Conservation (phyloP, 2,797 vertebrate species). For the Coreius guichenoti region DNA sequence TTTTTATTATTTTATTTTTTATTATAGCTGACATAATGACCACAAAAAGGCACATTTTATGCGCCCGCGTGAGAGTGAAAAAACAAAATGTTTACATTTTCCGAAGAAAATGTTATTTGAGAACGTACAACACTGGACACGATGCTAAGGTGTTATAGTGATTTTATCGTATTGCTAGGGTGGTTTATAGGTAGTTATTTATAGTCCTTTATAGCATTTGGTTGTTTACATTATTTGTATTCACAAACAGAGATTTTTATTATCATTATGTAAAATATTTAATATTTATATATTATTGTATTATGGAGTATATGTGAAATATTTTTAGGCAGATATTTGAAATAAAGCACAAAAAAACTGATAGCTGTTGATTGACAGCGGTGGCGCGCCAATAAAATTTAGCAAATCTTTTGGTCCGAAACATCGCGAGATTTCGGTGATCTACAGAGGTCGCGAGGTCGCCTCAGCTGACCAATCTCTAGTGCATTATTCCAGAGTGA, state of each 20-base stretch:
- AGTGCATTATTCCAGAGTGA: neutral
- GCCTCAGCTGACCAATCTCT: slow-evolving; percentile 28
- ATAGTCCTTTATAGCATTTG: neutral
- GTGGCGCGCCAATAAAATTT: neutral
- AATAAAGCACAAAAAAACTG: neutral
- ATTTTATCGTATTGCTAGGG: neutral
- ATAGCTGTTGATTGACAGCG: neutral
- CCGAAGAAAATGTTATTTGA: neutral
- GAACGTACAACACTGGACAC: neutral
- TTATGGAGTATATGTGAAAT: neutral
- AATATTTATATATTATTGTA: neutral
- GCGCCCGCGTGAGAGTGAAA: neutral
- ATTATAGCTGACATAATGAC: neutral
- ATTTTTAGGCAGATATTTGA: neutral
- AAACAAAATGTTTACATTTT: neutral
- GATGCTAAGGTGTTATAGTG: neutral
- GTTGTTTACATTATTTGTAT: neutral
- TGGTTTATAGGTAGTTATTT: neutral
- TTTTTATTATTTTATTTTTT: neutral
- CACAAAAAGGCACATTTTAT: neutral
- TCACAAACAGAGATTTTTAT: neutral
- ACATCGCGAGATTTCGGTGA: slow-evolving; percentile 28
- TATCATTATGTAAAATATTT: neutral
- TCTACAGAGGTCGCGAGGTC: slow-evolving; percentile 22
- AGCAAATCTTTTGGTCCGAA: neutral